Evolutionary conservation across 2,113 vertebrate genomes (phyloP), one percentile per base, ranked within the genome.

Genomic region (Sus scrofa): DNA sequence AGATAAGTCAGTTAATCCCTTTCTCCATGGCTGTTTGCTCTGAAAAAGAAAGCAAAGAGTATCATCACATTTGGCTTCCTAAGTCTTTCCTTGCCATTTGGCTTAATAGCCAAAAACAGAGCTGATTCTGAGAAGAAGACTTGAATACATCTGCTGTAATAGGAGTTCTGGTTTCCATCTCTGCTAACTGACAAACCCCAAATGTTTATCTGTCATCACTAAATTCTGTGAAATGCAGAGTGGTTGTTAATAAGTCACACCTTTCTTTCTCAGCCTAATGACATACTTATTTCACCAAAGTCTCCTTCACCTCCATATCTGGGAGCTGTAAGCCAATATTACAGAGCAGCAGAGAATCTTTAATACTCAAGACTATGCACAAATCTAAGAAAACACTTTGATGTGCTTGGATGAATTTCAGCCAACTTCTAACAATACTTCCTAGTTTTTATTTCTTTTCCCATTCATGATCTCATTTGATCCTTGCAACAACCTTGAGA

Each of bases 361-460:
- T 75, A 58, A 96, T 67, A 92, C 75, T 87, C 85, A 71, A 92
- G 71, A 73, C 27, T 79, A 89, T 91, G 34, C 34, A 52, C n/a
- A 75, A 92, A 34, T 52, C 89, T 89, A 91, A 87, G 27, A 86
- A 93, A 94, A 84, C 44, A 73, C 22, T 91, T 93, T 86, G 34
- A 71, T 73, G 44, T 37, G 58, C 58, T 93, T 44, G 74, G 54
- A 65, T 79, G 78, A 52, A 77, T 44, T 32, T 7, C 37, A 85
- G 86, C 86, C 86, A 71, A 60, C 54, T 60, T 70, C 68, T 71
- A 58, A 88, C 30, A 75, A 14, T 86, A 58, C 32, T 74, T 95
- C 84, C 34, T 77, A 65, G 39, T 71, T 94, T 96, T 83, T 44
- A 7, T 37, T 92, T 96, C 15, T 89, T 96, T 97, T 81, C 79